Base-by-base conservation (phyloP, 2,797 vertebrate genomes). In the Chromobotia macracanthus region DNA sequence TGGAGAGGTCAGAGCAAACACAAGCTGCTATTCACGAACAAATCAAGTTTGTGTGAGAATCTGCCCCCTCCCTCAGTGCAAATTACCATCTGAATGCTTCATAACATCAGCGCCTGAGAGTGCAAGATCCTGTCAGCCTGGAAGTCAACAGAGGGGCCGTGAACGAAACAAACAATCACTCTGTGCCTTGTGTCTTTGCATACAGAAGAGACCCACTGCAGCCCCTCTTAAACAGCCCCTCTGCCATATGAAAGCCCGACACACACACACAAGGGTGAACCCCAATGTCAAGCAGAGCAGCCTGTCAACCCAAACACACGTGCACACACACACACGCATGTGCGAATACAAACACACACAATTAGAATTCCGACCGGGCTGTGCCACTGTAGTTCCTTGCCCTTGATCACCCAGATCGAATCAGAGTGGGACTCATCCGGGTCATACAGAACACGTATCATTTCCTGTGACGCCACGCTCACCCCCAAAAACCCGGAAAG, bases 51-150 rank as follows among this genome's bases (percentile, higher is more conserved):
- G 96, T 97, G 96, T 96, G 96, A 97, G 95, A 97, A 95, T 96
- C 94, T 95, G 95, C 93, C 94, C n/a, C 94, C n/a, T n/a, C 92
- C 89, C 89, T 92, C 95, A 95, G 94, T 94, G 95, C 88, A 89
- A 88, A 98, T 98, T 96, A 97, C 95, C 97, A 99, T 97, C 96
- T 98, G 95, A 98, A 99, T 98, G 95, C 93, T 92, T 95, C 94
- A 95, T 96, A 96, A 95, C 96, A n/a, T n/a, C n/a, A 93, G 92
- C 89, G 91, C 87, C 92, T 93, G 93, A 94, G 93, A 95, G 93
- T 91, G 92, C 93, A 91, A 90, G 93, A 94, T n/a, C n/a, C n/a
- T n/a, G n/a, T n/a, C n/a, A n/a, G 93, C 92, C 82, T 88, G 91
- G 94, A 96, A 96, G 93, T 94, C 91, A 93, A 93, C 93, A 91